Evolutionary conservation across 1,140 invertebrate genomes (phyloP).

Genomic region (Drosophila ambigua): DNA sequence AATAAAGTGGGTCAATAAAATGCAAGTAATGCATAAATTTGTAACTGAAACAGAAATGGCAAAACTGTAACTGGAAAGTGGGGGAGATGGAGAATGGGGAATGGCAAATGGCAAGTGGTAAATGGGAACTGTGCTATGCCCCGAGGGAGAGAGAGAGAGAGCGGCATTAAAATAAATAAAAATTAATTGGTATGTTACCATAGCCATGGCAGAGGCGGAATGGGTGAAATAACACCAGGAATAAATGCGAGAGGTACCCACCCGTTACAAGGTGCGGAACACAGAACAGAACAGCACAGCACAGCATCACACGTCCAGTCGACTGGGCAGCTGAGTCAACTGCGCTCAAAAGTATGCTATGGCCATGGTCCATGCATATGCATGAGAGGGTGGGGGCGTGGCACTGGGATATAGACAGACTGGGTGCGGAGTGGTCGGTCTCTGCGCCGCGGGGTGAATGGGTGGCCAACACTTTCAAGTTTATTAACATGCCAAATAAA

Average conservation of each 20-base stretch:
- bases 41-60: slow-evolving; percentile 38
- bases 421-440: not conserved
- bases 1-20: slow-evolving; percentile 47
- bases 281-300: not conserved
- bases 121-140: slow-evolving; percentile 28
- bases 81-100: not conserved
- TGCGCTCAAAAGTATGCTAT: slow-evolving; percentile 15
- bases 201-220: not conserved
- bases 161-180: slow-evolving; percentile 50
- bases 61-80: slow-evolving; percentile 12
- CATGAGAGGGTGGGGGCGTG: not conserved
- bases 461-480: slow-evolving; percentile 22
- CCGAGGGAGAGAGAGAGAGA: slow-evolving; percentile 7
- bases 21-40: slow-evolving; percentile 56
- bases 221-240: slow-evolving; percentile 2
- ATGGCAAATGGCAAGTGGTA: not conserved
- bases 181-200: slow-evolving; percentile 55
- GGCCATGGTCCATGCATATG: slow-evolving; percentile 20
- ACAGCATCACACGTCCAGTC: slow-evolving; percentile 3
- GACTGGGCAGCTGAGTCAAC: slow-evolving; percentile 43
- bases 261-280: not conserved
- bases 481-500: slow-evolving; percentile 43
- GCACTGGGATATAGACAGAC: slow-evolving; percentile 10
- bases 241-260: not conserved
- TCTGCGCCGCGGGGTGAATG: too few relatives aligned